These are phyloP conservation scores for Ailuropoda melanoleuca DNA, from an alignment of 2,113 vertebrate species.

Conservation along the genomic window DNA sequence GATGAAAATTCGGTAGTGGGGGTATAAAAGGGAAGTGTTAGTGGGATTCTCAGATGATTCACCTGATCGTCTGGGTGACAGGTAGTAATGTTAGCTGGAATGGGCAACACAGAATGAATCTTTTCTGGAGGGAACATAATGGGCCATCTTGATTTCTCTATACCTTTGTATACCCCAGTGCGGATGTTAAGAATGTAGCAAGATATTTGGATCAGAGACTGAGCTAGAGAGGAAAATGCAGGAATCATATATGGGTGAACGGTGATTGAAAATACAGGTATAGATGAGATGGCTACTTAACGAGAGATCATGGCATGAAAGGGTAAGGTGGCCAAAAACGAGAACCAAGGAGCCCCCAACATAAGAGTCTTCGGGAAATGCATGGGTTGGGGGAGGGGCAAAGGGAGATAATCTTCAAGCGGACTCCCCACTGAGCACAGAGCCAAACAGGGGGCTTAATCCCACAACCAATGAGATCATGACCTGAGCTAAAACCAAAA, in stretches of 20 bases:
- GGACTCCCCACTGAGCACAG: background rate
- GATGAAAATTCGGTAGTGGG: background rate
- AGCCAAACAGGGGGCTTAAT: background rate
- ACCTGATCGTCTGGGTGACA: background rate
- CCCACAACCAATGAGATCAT: background rate
- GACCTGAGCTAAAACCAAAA: background rate
- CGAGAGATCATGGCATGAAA: background rate
- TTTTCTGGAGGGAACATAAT: background rate
- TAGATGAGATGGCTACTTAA: background rate
- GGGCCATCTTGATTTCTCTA: background rate
- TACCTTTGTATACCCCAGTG: background rate
- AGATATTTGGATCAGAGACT: slow-evolving; percentile 1
- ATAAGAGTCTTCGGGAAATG: background rate
- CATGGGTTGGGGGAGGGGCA: background rate
- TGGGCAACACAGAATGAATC: background rate
- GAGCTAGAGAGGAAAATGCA: background rate
- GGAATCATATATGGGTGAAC: background rate
- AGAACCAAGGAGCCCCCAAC: background rate
- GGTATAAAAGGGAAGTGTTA: background rate
- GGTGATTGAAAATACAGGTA: background rate
- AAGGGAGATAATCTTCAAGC: background rate
- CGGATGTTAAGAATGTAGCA: background rate
- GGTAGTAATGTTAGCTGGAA: background rate
- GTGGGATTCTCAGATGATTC: background rate
- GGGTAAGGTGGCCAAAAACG: background rate